Evolutionary conservation across 2,888 invertebrate genomes (phyloP), one percentile per base, ranked within the genome.

Genomic region (Aelia acuminata): DNA sequence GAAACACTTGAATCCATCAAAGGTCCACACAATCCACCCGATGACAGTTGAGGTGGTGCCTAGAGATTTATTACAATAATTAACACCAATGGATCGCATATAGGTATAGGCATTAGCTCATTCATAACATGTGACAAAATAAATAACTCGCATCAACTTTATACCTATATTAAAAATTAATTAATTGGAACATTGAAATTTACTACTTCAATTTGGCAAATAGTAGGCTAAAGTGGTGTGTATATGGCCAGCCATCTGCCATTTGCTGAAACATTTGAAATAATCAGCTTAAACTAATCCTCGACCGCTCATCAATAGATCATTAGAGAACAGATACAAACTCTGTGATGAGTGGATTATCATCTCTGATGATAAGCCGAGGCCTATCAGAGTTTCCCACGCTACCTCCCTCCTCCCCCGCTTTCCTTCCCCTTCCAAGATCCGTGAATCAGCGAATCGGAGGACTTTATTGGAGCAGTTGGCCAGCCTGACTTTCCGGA

Each of bases 281-380:
- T n/a, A n/a, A n/a, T 70, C 31, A 70, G 63, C 63, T 70, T 70
- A 70, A 8, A 70, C 63, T 13, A 70, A 70, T 70, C 63, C 63
- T 35, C 4, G 18, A 35, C 18, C 63, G 15, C 63, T 70, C 35
- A 70, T 70, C 63, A 70, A 70, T 70, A 70, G 31, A 35, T 70
- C 63, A 70, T 70, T 70, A 70, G 63, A 7, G 63, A 70, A 35
- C 63, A 35, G 31, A 70, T 70, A 70, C 63, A 70, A 70, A 70
- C 63, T 63, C 63, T 35, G 35, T 10, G 63, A 35, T 70, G 63
- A 70, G 63, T 70, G 63, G 63, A 70, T 70, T 70, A 70, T 35
- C 31, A 70, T 70, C 63, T 18, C 35, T 70, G 63, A 70, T 70
- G 63, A 70, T 70, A 70, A 70, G 63, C 63, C 63, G 63, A 18